A percentile compares a stretch with the other conserved stretches of the same genome.
These are phyloP conservation scores for Gnatocerus cornutus DNA, from an alignment of 2,888 invertebrate genomes.

Conservation along the genomic window DNA sequence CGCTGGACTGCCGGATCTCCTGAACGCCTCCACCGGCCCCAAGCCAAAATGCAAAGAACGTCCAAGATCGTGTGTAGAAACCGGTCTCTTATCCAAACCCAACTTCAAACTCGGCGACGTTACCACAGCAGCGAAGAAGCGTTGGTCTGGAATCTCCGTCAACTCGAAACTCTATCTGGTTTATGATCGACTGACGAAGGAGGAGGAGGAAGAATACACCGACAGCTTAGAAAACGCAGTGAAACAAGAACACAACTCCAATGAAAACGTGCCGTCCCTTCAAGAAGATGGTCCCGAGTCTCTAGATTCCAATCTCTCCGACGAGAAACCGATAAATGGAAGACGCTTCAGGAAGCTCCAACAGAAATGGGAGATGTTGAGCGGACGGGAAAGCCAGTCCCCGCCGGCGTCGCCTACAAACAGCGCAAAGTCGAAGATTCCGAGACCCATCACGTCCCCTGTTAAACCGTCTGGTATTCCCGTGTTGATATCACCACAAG, in stretches of 20 bases:
- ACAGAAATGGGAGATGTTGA: slow-evolving; percentile 87
- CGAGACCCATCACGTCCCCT: slow-evolving; percentile 83
- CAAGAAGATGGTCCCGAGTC: slow-evolving; percentile 66
- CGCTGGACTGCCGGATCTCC: slow-evolving; percentile 73
- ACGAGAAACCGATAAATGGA: slow-evolving; percentile 73
- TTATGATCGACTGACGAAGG: slow-evolving; percentile 79
- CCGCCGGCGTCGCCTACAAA: slow-evolving; percentile 69
- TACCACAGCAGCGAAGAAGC: slow-evolving; percentile 73
- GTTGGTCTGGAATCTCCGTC: slow-evolving; percentile 83
- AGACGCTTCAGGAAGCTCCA: slow-evolving; percentile 84
- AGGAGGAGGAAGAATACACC: slow-evolving; percentile 82
- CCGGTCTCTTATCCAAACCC: slow-evolving; percentile 63
- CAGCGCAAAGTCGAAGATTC: slow-evolving; percentile 79
- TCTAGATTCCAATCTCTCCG: slow-evolving; percentile 66
- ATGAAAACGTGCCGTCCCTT: slow-evolving; percentile 53
- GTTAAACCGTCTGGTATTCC: slow-evolving; percentile 76
- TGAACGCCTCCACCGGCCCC: slow-evolving; percentile 73
- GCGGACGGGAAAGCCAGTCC: slow-evolving; percentile 72
- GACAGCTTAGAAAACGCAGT: slow-evolving; percentile 79
- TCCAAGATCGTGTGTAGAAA: slow-evolving; percentile 83
- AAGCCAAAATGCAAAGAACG: slow-evolving; percentile 73
- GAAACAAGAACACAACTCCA: slow-evolving; percentile 51
- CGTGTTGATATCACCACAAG: slow-evolving; percentile 69
- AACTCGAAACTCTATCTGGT: slow-evolving; percentile 83
- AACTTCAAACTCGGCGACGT: slow-evolving; percentile 69